Evolutionary conservation across 2,797 vertebrate genomes (phyloP), one percentile per base, ranked within the genome.

Genomic region (Etheostoma nigrum): DNA sequence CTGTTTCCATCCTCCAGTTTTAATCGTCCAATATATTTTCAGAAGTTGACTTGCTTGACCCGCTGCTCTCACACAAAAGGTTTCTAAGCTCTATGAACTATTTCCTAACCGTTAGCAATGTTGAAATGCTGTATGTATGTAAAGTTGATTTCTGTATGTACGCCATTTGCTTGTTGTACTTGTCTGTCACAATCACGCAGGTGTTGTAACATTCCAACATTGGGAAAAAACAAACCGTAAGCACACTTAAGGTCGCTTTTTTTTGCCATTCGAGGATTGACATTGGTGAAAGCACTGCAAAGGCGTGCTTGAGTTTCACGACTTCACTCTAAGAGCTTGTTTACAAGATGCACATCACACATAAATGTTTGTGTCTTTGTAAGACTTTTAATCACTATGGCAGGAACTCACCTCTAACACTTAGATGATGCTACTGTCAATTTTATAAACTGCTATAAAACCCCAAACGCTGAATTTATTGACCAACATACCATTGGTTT

Each of bases 51-150:
- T 91, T 74, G 91, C 90, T 92, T 90, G 79, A 89, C 87, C 90
- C 70, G 92, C 92, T 94, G 92, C 93, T 94, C 85, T 88, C 89
- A 81, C 81, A 72, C 75, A 81, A 75, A 75, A 87, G 74, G 84
- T 93, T 93, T 93, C 85, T 93, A 91, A 84, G 87, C 90, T 90
- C 82, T 76, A 81, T 77, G 78, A 84, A 91, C 86, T 87, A 78
- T 88, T 89, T 93, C 89, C 86, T 81, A 86, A 87, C 65, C 80
- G 85, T 69, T 45, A 75, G 81, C 86, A 83, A 82, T 85, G 87
- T 87, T 88, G 78, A 87, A 86, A 83, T 83, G 84, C 74, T 89
- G 30, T 30, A 30, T 30, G 30, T 30, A 5, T 30, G 30, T 30
- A 66, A 81, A 72, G 79, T 76, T 80, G 76, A 84, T 92, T 90